phyloP scores from a whole-genome alignment of 2,797 vertebrate genomes.

The Nannoperca australis region DNA sequence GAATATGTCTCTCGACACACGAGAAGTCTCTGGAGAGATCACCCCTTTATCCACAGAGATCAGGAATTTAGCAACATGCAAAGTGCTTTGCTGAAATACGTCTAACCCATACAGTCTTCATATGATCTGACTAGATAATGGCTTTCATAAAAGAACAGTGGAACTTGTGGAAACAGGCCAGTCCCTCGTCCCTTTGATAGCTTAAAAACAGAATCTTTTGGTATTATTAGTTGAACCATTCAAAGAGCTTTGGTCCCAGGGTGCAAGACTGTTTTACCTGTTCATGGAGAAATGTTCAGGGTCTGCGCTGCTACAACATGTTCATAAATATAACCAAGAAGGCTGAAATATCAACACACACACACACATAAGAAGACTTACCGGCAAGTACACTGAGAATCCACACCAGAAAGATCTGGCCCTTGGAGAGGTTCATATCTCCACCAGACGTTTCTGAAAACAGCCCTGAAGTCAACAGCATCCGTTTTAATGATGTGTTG shows the following conservation, averaged over 20 bases:
- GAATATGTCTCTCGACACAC: background rate
- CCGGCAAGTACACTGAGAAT: conserved; percentile 51
- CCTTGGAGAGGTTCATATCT: conserved; percentile 62
- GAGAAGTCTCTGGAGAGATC: background rate
- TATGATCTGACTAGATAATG: background rate
- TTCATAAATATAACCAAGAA: background rate
- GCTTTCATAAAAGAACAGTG: background rate
- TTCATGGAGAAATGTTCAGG: background rate
- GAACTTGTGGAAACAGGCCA: background rate
- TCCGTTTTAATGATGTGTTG: conserved; percentile 4
- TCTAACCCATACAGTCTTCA: too few species aligned
- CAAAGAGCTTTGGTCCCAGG: background rate
- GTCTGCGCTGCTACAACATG: background rate
- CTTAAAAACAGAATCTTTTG: background rate
- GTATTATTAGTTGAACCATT: background rate
- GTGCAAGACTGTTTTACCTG: background rate
- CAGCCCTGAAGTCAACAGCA: conserved; percentile 34
- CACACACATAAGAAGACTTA: conserved; percentile 57
- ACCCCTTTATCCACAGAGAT: background rate
- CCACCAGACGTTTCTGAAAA: conserved; percentile 1
- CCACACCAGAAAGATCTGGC: conserved; percentile 56
- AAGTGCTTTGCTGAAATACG: background rate
- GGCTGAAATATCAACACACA: background rate
- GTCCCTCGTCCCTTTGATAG: background rate
- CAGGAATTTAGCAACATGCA: background rate